Evolutionary conservation across 2,113 vertebrate species (phyloP).

Genomic region (Strigops habroptila): DNA sequence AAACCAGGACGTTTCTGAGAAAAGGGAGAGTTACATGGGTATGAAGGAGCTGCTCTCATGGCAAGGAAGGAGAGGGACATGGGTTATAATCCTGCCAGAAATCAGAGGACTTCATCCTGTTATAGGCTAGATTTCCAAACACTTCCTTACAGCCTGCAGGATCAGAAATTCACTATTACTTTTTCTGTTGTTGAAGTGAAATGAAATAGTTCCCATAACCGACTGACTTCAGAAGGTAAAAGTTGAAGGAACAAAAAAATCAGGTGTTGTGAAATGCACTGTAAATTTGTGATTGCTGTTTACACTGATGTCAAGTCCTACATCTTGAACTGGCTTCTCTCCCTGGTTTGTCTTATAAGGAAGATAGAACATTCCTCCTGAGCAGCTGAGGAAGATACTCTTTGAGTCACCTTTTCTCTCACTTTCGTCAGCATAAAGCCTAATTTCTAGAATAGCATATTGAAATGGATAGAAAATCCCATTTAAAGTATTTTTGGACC

Average conservation of each 20-base stretch:
- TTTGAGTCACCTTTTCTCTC: neutral
- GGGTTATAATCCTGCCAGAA: neutral
- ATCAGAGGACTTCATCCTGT: neutral
- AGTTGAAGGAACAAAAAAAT: neutral
- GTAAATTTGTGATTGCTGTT: neutral
- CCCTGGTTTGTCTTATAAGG: neutral
- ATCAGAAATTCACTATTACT: neutral
- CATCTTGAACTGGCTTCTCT: neutral
- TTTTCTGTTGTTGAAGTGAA: neutral
- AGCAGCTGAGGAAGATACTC: neutral
- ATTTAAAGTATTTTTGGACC: neutral
- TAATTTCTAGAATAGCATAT: neutral
- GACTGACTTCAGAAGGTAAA: neutral
- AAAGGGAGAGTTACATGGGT: conserved; percentile 8
- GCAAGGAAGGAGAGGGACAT: neutral
- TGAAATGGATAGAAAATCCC: neutral
- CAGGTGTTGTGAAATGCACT: neutral
- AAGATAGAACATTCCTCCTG: neutral
- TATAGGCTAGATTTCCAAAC: neutral
- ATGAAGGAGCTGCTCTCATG: neutral
- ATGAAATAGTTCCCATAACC: neutral
- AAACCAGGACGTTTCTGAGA: conserved; percentile 39
- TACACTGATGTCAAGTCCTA: neutral
- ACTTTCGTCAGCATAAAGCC: neutral
- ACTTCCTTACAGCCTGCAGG: neutral